phyloP scores from a whole-genome alignment of 2,113 vertebrate species.

The Apteryx owenii region DNA sequence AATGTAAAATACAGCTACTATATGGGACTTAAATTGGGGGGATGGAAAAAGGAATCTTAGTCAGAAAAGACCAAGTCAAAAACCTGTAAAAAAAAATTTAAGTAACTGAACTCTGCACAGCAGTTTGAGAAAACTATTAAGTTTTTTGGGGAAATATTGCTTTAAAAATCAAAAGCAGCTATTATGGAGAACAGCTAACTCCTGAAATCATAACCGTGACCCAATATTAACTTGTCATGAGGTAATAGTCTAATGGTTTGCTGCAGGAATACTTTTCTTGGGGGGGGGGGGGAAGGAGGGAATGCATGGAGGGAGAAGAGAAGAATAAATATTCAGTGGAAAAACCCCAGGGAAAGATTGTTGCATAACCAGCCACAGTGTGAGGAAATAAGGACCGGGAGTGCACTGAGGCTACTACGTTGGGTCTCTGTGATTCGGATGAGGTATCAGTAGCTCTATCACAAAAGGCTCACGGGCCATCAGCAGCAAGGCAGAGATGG shows the following conservation, averaged over 20 bases:
- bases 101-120: neutral
- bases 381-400: neutral
- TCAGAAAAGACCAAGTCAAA: neutral
- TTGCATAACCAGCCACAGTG: neutral
- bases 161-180: neutral
- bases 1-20: neutral
- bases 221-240: neutral
- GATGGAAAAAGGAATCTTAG: neutral
- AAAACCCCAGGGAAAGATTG: neutral
- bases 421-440: neutral
- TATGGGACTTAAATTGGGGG: neutral
- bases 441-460: neutral
- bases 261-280: neutral
- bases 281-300: neutral
- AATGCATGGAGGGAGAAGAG: neutral
- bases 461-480: neutral
- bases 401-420: neutral
- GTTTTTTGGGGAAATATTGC: neutral
- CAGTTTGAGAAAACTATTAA: neutral
- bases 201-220: neutral
- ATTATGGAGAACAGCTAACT: neutral
- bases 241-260: neutral
- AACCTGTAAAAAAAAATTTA: neutral
- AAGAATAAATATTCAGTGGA: neutral
- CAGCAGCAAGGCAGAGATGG: neutral